Conservation (phyloP, 1,140 invertebrate genomes). For the Bilobella aurantiaca region DNA sequence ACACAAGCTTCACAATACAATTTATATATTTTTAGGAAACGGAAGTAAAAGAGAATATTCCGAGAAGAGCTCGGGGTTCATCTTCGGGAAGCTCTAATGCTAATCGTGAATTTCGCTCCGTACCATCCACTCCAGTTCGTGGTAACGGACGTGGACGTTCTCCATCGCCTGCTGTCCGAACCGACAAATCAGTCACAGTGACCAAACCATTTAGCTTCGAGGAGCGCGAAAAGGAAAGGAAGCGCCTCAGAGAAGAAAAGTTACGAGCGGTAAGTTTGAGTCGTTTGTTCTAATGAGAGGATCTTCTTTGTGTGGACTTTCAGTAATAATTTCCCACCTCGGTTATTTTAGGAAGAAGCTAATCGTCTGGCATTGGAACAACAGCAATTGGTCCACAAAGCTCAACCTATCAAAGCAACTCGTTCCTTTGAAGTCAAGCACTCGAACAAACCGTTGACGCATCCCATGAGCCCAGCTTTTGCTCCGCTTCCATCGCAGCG, state of each 20-base stretch:
- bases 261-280: neutral
- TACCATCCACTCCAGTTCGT: neutral
- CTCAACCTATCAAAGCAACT: slow-evolving; percentile 20
- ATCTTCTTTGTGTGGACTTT: neutral
- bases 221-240: slow-evolving; percentile 40
- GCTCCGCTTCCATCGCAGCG: slow-evolving; percentile 20
- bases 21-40: neutral
- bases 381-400: slow-evolving; percentile 25
- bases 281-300: too few relatives aligned
- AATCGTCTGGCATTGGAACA: neutral
- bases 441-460: slow-evolving; percentile 24
- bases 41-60: neutral
- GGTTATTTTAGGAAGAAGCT: neutral
- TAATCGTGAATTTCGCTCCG: neutral
- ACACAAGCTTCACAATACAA: too few relatives aligned
- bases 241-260: slow-evolving; percentile 44
- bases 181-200: slow-evolving; percentile 29
- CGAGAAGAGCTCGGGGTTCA: slow-evolving; percentile 6
- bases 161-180: neutral
- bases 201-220: slow-evolving; percentile 48
- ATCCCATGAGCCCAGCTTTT: slow-evolving; percentile 29
- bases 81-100: neutral
- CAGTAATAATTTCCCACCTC: too few relatives aligned
- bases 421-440: slow-evolving; percentile 21
- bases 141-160: neutral